Percentiles rank a stretch among this genome's conserved stretches.
Evolutionary conservation across 2,888 invertebrate genomes (phyloP).

Genomic region (Noctua fimbriata): DNA sequence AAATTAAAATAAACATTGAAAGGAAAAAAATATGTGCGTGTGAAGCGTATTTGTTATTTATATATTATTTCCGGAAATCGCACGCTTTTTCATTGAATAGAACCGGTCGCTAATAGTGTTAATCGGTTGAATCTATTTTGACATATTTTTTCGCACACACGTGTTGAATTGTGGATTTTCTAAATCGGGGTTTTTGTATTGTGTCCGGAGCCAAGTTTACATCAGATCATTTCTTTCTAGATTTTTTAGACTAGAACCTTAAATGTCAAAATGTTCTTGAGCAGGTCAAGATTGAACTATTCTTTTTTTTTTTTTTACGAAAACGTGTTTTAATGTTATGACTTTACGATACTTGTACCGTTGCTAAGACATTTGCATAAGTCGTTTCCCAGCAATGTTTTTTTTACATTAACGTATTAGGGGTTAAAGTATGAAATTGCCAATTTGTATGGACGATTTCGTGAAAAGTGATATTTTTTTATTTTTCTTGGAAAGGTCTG

Average conservation of each 20-base stretch:
- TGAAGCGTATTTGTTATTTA: conserved; percentile 16
- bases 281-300: background rate
- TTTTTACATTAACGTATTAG: background rate
- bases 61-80: conserved; percentile 19
- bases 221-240: conserved; percentile 1
- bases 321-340: background rate
- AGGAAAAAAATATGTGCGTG: conserved; percentile 1
- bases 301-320: background rate
- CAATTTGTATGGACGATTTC: no score
- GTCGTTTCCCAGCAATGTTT: background rate
- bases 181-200: background rate
- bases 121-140: conserved; percentile 31
- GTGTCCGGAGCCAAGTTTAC: conserved; percentile 1
- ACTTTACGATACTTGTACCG: background rate
- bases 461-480: no score
- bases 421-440: no score
- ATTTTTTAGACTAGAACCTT: background rate
- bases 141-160: background rate
- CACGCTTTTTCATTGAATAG: background rate
- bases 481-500: no score
- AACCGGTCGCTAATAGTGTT: conserved; percentile 26
- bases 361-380: background rate
- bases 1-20: background rate
- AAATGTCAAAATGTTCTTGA: background rate
- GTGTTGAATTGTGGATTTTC: conserved; percentile 4